Conservation (phyloP, 2,888 invertebrate species). For the Acanthosoma haemorrhoidale region DNA sequence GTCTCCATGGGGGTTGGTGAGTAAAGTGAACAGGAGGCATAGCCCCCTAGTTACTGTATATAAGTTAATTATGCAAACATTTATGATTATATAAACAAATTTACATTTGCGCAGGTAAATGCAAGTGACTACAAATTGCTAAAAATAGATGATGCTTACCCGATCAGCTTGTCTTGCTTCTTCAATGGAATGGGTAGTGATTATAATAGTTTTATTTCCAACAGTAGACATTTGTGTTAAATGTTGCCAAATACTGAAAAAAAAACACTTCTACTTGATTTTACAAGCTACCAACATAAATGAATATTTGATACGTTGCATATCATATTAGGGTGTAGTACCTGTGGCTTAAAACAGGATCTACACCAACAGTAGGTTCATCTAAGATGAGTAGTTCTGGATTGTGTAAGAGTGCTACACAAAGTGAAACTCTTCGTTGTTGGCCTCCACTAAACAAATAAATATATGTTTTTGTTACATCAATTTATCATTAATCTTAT, state of each 20-base stretch:
- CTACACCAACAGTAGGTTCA: constrained; percentile 91
- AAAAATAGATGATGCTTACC: too few relatives aligned
- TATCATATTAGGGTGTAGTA: constrained; percentile 45
- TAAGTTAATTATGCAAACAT: too few relatives aligned
- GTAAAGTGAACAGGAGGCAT: too few relatives aligned
- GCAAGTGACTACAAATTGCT: too few relatives aligned
- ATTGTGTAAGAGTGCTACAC: constrained; percentile 80
- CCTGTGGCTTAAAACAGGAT: constrained; percentile 80
- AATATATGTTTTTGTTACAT: not conserved
- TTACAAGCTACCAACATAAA: too few relatives aligned
- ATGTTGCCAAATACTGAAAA: constrained; percentile 79
- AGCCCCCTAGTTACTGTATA: too few relatives aligned
- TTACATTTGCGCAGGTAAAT: too few relatives aligned
- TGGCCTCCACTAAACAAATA: constrained; percentile 63
- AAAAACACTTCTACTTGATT: too few relatives aligned
- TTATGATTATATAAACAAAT: too few relatives aligned
- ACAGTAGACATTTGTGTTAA: constrained; percentile 65
- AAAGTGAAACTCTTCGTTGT: constrained; percentile 81
- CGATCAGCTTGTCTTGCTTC: constrained; percentile 77
- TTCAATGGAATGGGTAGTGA: constrained; percentile 93
- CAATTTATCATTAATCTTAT: too few relatives aligned
- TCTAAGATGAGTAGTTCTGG: constrained; percentile 85
- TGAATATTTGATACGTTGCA: too few relatives aligned
- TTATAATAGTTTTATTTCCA: constrained; percentile 72
- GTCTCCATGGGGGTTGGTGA: too few relatives aligned